phyloP scores from a whole-genome alignment of 2,888 invertebrate genomes.

The Drosophila macrothrix region DNA sequence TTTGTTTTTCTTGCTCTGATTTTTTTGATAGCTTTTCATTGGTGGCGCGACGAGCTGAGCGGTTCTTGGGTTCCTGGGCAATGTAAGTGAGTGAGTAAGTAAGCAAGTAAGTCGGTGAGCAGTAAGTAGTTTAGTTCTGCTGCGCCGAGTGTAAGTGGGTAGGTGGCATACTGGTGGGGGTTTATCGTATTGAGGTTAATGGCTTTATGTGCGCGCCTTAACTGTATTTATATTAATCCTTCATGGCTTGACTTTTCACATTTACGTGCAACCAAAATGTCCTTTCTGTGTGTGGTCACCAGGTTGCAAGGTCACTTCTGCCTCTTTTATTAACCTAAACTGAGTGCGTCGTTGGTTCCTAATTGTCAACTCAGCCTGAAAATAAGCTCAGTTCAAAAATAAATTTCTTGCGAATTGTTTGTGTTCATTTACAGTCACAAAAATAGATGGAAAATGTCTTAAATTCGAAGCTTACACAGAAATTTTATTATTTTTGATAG shows the following conservation, averaged over 20 bases:
- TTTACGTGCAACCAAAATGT: neutral
- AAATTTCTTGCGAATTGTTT: neutral
- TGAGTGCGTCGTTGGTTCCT: neutral
- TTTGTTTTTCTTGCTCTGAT: slow-evolving; percentile 46
- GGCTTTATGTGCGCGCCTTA: slow-evolving; percentile 30
- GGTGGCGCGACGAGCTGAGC: neutral
- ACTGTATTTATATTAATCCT: slow-evolving; percentile 43
- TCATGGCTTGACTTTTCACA: slow-evolving; percentile 12
- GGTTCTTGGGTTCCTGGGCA: neutral
- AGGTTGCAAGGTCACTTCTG: neutral
- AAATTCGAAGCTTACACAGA: neutral
- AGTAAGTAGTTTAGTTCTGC: slow-evolving; percentile 1
- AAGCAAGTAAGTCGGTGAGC: neutral
- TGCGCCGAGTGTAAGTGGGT: slow-evolving; percentile 2
- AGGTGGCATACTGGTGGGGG: slow-evolving; percentile 2
- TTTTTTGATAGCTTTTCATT: slow-evolving; percentile 30
- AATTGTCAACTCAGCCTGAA: neutral
- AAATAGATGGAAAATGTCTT: neutral
- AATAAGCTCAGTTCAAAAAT: neutral
- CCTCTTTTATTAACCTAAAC: neutral
- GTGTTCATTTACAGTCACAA: neutral
- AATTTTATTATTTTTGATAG: neutral
- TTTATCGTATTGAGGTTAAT: slow-evolving; percentile 29
- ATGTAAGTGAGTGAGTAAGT: neutral
- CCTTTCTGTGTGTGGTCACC: neutral